A percentile compares a stretch with the other conserved stretches of the same genome.
phyloP scores from a whole-genome alignment of 2,113 vertebrate genomes.

The Pogonocichla stellata region DNA sequence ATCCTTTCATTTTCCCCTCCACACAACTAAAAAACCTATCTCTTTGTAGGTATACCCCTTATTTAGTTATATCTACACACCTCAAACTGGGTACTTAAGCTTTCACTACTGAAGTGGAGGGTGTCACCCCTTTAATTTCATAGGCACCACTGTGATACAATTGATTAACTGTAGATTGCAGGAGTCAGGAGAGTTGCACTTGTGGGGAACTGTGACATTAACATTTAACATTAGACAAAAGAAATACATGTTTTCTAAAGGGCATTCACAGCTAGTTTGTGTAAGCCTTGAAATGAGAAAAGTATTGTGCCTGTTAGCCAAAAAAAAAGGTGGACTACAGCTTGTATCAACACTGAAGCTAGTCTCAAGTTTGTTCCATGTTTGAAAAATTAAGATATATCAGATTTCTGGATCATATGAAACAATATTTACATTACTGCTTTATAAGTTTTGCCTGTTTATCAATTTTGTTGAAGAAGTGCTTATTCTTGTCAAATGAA shows the following conservation, averaged over 20 bases:
- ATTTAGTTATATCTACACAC: not conserved
- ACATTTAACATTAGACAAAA: not conserved
- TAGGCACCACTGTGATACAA: accelerated
- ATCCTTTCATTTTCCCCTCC: not conserved
- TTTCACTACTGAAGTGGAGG: not conserved
- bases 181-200: not conserved
- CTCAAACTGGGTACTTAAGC: not conserved
- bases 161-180: not conserved
- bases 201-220: not conserved
- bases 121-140: not conserved
- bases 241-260: not conserved
- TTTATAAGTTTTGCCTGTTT: not conserved
- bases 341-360: not conserved
- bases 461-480: not conserved
- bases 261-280: not conserved
- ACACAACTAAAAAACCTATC: not conserved
- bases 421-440: not conserved
- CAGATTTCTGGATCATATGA: not conserved
- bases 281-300: not conserved
- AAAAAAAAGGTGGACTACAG: not conserved
- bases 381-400: not conserved
- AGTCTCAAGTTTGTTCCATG: not conserved
- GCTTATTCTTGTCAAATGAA: not conserved
- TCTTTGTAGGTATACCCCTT: not conserved
- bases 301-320: not conserved